phyloP scores from a whole-genome alignment of 2,888 invertebrate species.

The Cecidostiba fungosa region DNA sequence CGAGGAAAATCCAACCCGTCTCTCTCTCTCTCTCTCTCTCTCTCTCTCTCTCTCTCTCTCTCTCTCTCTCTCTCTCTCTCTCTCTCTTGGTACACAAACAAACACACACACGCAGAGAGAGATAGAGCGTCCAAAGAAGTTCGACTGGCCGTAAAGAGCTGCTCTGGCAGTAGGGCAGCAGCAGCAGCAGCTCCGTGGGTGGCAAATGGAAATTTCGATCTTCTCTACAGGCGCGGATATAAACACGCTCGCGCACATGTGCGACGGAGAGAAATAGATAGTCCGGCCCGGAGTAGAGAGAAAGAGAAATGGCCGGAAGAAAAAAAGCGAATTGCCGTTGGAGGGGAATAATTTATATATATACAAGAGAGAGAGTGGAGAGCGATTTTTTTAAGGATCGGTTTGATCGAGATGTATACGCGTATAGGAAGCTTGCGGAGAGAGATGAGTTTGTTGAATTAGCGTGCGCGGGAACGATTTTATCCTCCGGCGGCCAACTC shows the following conservation, averaged over 20 bases:
- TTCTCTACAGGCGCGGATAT: neutral
- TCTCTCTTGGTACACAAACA: neutral
- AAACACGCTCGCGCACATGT: neutral
- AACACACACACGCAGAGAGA: no score
- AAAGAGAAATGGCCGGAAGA: neutral
- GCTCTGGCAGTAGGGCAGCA: neutral
- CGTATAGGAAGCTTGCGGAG: neutral
- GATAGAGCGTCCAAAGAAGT: constrained; percentile 22
- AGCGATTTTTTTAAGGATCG: neutral
- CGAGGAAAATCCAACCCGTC: constrained; percentile 10
- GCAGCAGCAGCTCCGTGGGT: neutral
- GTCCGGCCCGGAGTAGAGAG: neutral
- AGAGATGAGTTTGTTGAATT: neutral
- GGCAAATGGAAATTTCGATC: constrained; percentile 51
- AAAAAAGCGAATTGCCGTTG: neutral
- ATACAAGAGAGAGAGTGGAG: no score
- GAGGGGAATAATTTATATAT: no score
- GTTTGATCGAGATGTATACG: constrained; percentile 23
- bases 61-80: neutral
- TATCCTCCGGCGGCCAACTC: neutral
- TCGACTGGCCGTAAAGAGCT: constrained; percentile 39
- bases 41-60: neutral
- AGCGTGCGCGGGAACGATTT: neutral
- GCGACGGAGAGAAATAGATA: neutral
- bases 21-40: neutral